Evolutionary conservation across 2,113 vertebrate species (phyloP), one percentile per base, ranked within the genome.

Genomic region (Pituophis catenifer): DNA sequence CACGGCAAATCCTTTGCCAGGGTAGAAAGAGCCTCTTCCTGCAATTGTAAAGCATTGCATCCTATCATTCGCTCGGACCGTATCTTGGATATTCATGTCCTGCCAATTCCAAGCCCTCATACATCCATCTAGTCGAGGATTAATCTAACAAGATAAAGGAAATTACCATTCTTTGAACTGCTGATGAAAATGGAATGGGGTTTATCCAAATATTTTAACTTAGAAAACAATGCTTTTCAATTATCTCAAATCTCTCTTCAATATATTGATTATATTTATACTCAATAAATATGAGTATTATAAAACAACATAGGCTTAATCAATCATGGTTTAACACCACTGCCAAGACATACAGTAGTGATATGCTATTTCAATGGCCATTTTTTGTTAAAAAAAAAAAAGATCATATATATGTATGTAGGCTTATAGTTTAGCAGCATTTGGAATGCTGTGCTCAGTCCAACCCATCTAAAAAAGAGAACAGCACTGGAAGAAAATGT

Each of bases 41-140:
- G 98, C 98, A 0, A 95, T 54, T 9, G 98, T 97, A 97, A 99
- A 99, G 94, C 99, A 99, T 95, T 99, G 99, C 99, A 99, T 99
- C 95, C 98, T 99, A 0, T 98, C 97, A 9, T 98, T 99, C 44
- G 97, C 97, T 52, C 94, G 98, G 53, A 99, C 97, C 0, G 98
- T 99, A 70, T 99, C 99, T 90, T 99, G 98, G 95, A 99, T 98
- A 70, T 98, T 98, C 1, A 97, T 97, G 93, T 99, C 99, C 0
- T 99, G 96, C 99, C 99, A 99, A 96, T 97, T 98, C 99, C 99
- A 99, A 0, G 98, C 98, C 91, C 98, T 97, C 98, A 99, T 98
- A 52, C 99, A 99, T 26, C 98, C 99, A 8, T 99, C 99, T 93
- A 99, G 96, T 13, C 99, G 98, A 1, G 99, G 98, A 96, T 99